These are phyloP conservation scores for Eueides isabella DNA, from an alignment of 1,140 invertebrate genomes.

Conservation along the genomic window DNA sequence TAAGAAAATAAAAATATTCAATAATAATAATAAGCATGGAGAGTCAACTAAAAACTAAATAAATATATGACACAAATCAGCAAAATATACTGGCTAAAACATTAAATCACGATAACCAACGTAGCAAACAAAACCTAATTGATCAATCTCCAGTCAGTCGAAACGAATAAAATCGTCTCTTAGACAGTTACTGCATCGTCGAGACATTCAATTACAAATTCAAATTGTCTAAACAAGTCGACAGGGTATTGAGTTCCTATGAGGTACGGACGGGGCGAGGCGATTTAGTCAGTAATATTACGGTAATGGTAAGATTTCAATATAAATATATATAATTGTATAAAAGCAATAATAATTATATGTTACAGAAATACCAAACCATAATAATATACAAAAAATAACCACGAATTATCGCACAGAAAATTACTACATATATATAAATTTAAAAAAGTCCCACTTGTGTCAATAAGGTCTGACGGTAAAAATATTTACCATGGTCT, in stretches of 20 bases:
- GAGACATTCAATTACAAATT: conserved; percentile 42
- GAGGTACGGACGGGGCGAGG: not conserved
- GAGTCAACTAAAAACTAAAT: not conserved
- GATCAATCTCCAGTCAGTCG: conserved; percentile 25
- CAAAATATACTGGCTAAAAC: not conserved
- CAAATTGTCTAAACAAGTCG: conserved; percentile 40
- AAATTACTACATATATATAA: too few species aligned
- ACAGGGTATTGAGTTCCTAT: not conserved
- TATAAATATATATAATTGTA: too few species aligned
- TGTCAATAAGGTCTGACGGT: too few species aligned
- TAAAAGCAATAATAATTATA: too few species aligned
- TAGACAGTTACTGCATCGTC: conserved; percentile 37
- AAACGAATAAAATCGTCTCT: conserved; percentile 19
- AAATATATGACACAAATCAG: not conserved
- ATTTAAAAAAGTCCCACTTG: too few species aligned
- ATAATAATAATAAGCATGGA: not conserved
- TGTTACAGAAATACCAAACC: too few species aligned
- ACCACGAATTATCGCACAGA: too few species aligned
- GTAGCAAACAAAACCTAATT: conserved; percentile 16
- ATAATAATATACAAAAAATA: too few species aligned
- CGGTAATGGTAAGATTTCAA: conserved; percentile 16
- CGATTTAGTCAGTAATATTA: conserved; percentile 24
- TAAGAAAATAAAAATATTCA: too few species aligned
- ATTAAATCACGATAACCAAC: not conserved
- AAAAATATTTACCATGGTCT: too few species aligned